phyloP scores from a whole-genome alignment of 2,113 vertebrate species.

The Psophia crepitans region DNA sequence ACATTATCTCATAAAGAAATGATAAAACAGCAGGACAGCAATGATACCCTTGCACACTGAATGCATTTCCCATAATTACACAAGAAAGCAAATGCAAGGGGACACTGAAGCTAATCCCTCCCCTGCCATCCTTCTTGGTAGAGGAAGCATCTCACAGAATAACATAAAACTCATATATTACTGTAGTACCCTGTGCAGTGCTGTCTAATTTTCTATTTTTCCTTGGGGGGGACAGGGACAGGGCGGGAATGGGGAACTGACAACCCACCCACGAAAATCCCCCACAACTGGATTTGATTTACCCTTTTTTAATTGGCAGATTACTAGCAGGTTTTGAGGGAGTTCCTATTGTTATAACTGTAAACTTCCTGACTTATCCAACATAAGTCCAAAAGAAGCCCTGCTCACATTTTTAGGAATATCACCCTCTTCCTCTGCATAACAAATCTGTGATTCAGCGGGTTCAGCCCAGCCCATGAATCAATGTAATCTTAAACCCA shows the following conservation, averaged over 20 bases:
- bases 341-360: background rate
- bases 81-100: slow-evolving; percentile 16
- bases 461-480: background rate
- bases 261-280: too few relatives aligned
- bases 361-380: background rate
- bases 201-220: background rate
- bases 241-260: too few relatives aligned
- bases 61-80: slow-evolving; percentile 31
- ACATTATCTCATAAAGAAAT: slow-evolving; percentile 61
- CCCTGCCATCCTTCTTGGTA: slow-evolving; percentile 1
- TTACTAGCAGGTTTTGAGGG: background rate
- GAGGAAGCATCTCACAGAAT: background rate
- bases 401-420: background rate
- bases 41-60: slow-evolving; percentile 41
- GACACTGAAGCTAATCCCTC: background rate
- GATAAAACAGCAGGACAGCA: slow-evolving; percentile 60
- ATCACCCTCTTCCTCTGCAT: background rate
- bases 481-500: background rate
- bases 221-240: too few relatives aligned
- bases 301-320: background rate
- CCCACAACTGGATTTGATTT: background rate
- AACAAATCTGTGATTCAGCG: background rate
- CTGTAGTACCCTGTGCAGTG: background rate
- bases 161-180: background rate
- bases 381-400: background rate